These are phyloP conservation scores for Scaptomyza caliginosa DNA, from an alignment of 2,888 invertebrate genomes.

Conservation along the genomic window DNA sequence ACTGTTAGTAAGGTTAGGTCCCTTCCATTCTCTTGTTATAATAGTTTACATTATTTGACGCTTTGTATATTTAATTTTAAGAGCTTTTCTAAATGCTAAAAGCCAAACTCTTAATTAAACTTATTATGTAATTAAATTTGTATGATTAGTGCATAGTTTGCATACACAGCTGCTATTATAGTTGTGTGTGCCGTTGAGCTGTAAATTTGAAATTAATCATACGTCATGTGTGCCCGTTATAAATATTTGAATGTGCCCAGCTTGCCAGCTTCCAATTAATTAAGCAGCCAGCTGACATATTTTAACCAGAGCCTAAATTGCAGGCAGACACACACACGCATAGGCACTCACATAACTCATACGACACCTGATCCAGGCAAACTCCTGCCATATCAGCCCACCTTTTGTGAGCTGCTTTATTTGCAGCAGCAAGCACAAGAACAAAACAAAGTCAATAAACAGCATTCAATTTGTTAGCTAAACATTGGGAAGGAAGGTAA, in stretches of 20 bases:
- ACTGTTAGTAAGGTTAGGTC: no score
- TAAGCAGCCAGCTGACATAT: constrained; percentile 29
- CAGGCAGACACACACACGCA: neutral
- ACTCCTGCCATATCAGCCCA: neutral
- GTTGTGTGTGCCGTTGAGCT: neutral
- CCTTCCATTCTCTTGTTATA: no score
- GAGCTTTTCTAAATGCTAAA: no score
- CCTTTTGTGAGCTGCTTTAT: neutral
- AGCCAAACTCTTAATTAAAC: neutral
- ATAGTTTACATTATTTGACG: no score
- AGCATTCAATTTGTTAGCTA: constrained; percentile 40
- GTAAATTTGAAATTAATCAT: constrained; percentile 40
- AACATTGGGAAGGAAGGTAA: constrained; percentile 13
- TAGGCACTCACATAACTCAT: constrained; percentile 31
- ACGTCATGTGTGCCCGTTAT: constrained; percentile 19
- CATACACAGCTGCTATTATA: constrained; percentile 3
- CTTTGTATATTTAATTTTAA: no score
- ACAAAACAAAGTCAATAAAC: constrained; percentile 21
- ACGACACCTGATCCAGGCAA: neutral
- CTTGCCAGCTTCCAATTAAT: constrained; percentile 37
- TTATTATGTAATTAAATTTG: neutral
- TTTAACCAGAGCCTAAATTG: constrained; percentile 1
- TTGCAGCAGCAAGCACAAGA: constrained; percentile 1
- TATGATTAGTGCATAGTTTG: constrained; percentile 6
- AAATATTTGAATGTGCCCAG: constrained; percentile 15